A percentile compares a stretch with the other conserved stretches of the same genome.
Conservation (phyloP, 2,888 invertebrate genomes). For the Ectemnius continuus region DNA sequence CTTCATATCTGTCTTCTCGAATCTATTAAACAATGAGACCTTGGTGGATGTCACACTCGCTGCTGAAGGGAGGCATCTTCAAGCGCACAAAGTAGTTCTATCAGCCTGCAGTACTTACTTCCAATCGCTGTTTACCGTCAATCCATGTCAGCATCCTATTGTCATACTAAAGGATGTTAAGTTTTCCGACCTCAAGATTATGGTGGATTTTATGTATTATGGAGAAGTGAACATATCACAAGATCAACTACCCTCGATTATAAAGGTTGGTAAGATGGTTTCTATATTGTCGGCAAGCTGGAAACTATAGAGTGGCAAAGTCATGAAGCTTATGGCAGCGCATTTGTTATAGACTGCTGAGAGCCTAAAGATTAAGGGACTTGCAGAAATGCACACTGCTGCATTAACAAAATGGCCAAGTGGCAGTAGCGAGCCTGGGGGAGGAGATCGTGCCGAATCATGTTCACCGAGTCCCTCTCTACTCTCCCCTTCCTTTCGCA, state of each 20-base stretch:
- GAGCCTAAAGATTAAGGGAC: slow-evolving; percentile 91
- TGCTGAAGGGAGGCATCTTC: slow-evolving; percentile 92
- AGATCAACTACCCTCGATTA: slow-evolving; percentile 86
- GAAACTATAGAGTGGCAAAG: neutral
- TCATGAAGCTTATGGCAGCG: neutral
- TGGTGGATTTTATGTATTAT: slow-evolving; percentile 95
- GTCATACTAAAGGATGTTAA: slow-evolving; percentile 94
- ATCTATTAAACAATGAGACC: slow-evolving; percentile 89
- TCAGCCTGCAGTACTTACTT: slow-evolving; percentile 97
- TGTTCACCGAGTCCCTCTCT: slow-evolving; percentile 78
- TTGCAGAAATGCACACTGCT: slow-evolving; percentile 91
- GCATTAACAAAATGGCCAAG: slow-evolving; percentile 86
- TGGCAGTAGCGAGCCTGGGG: slow-evolving; percentile 76
- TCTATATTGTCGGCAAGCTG: no score
- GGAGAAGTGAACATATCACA: slow-evolving; percentile 95
- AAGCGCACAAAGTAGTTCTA: slow-evolving; percentile 93
- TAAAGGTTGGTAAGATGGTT: slow-evolving; percentile 75
- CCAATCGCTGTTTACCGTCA: slow-evolving; percentile 90
- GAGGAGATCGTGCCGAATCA: slow-evolving; percentile 72
- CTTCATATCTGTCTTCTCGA: slow-evolving; percentile 93
- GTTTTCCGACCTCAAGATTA: slow-evolving; percentile 90
- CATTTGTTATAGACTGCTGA: slow-evolving; percentile 86
- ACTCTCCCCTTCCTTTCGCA: slow-evolving; percentile 81
- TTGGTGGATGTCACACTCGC: slow-evolving; percentile 94
- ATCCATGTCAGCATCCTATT: slow-evolving; percentile 93